phyloP scores from a whole-genome alignment of 2,797 vertebrate genomes.

The Darevskia nairensis region DNA sequence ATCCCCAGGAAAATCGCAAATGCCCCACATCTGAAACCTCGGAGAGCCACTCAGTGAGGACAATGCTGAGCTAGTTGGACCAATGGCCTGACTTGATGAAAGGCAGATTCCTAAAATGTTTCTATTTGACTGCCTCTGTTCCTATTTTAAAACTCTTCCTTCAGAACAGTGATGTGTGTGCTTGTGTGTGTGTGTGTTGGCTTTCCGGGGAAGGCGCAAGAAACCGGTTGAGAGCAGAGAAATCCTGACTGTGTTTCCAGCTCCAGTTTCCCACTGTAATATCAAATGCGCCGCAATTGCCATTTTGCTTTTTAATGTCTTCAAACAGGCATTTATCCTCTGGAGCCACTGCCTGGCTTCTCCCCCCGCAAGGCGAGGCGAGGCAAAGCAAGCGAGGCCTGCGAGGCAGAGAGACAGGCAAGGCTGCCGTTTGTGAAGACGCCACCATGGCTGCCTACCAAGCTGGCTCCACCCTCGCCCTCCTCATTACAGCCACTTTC shows the following conservation, averaged over 20 bases:
- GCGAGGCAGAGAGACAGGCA: not conserved
- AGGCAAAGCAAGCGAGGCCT: not conserved
- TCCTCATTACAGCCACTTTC: slow-evolving; percentile 57
- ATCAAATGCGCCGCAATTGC: not conserved
- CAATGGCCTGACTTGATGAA: too few species aligned
- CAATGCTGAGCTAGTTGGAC: too few species aligned
- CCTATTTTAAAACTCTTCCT: too few species aligned
- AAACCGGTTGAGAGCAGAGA: not conserved
- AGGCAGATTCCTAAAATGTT: too few species aligned
- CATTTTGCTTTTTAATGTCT: not conserved
- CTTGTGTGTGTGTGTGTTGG: not conserved
- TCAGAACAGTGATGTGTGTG: too few species aligned
- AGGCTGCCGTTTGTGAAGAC: slow-evolving; percentile 11
- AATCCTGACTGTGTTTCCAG: not conserved
- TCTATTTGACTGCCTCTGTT: too few species aligned
- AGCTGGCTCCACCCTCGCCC: slow-evolving; percentile 44
- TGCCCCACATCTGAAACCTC: too few species aligned
- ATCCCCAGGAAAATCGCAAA: not conserved
- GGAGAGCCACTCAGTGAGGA: too few species aligned
- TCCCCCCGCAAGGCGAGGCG: not conserved
- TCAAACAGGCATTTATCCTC: not conserved
- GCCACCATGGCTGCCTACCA: slow-evolving; percentile 47
- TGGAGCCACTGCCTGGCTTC: not conserved
- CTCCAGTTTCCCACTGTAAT: too few species aligned
- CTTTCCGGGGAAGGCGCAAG: not conserved